Base-by-base conservation (phyloP, 2,797 vertebrate species). In the Kryptolebias ocellatus region DNA sequence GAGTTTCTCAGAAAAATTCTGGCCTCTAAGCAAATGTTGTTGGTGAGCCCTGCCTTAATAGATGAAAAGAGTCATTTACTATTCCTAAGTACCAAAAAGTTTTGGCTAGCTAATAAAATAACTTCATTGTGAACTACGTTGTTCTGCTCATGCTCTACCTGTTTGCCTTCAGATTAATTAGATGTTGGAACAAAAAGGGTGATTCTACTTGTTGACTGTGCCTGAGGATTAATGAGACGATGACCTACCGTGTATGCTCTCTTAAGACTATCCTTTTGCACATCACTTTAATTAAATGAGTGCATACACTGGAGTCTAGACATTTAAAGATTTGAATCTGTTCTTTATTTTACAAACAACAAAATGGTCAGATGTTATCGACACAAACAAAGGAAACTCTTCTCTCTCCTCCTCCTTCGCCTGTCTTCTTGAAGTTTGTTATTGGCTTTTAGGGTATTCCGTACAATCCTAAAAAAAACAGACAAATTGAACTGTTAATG, bases 221-320 rank as follows among this genome's bases (percentile, higher is more conserved):
- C 80, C 78, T 65, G 73, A 64, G 86, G 84, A 89, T 86, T 89
- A 84, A 63, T 67, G 47, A 50, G 47, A 71, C 74, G 63, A 42
- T 88, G 86, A 88, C 86, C 87, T 85, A 24, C 20, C 20, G 20
- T 24, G 20, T 24, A 65, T 17, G 80, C 79, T 83, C 81, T 86
- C 81, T 24, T 1, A 51, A 79, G 79, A 80, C 85, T 74, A 63
- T 83, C 67, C 57, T 71, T 66, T 68, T 46, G 37, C 50, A 67
- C 57, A 81, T 69, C 71, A 58, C 53, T 70, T 90, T 90, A 87
- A 90, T 90, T 90, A 89, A 87, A 83, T 83, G 60, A 76, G 60
- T 67, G 72, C 56, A 15, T 81, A 85, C 74, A 88, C 85, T 83
- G 70, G 63, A 70, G 56, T 64, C 37, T 62, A 62, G 64, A 80